phyloP scores from a whole-genome alignment of 2,888 invertebrate species.

The Pemphredon lugubris region DNA sequence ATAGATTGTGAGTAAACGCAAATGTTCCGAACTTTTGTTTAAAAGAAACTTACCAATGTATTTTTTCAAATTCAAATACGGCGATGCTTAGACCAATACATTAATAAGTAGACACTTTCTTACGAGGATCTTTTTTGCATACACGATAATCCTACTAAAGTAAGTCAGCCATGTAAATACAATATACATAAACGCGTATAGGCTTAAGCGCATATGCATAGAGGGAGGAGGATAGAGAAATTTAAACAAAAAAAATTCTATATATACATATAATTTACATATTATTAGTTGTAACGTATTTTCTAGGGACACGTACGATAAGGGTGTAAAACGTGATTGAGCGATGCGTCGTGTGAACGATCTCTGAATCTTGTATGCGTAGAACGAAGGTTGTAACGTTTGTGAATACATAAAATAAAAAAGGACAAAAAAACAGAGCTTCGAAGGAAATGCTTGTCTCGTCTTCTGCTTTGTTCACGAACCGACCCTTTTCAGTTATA shows the following conservation, averaged over 20 bases:
- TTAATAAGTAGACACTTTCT: conserved; percentile 21
- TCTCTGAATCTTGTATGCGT: conserved; percentile 72
- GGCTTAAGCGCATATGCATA: conserved; percentile 8
- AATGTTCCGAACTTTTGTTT: not conserved
- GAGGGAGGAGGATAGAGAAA: conserved; percentile 3
- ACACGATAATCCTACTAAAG: conserved; percentile 9
- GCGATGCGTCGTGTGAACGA: conserved; percentile 66
- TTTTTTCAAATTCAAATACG: conserved; percentile 52
- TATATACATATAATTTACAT: conserved; percentile 45
- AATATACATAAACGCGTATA: conserved; percentile 34
- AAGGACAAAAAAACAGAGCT: conserved; percentile 67
- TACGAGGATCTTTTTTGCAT: conserved; percentile 40
- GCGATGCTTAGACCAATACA: not conserved
- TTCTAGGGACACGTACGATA: conserved; percentile 31
- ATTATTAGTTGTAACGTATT: conserved; percentile 30
- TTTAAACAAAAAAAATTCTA: conserved; percentile 18
- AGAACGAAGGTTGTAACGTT: conserved; percentile 76
- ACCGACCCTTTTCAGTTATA: no score
- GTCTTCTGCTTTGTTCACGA: not conserved
- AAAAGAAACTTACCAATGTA: conserved; percentile 30
- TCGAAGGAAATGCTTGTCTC: conserved; percentile 5
- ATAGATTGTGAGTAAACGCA: not conserved
- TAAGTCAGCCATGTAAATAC: conserved; percentile 54
- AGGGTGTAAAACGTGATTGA: conserved; percentile 23
- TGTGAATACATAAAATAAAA: conserved; percentile 76